Conservation (phyloP, 2,113 vertebrate species). For the Boleophthalmus pectinirostris region DNA sequence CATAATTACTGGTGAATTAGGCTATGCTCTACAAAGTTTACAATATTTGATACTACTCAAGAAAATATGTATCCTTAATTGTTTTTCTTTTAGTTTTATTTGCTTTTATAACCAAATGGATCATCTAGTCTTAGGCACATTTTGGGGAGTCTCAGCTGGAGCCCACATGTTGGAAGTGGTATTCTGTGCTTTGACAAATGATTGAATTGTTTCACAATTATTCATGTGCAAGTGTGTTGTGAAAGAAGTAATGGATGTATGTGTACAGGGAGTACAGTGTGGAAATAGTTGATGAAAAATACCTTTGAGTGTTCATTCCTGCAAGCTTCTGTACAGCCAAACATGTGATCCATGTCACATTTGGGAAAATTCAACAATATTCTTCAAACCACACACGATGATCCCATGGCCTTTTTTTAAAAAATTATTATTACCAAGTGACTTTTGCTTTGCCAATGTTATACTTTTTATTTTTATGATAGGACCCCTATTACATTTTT, state of each 20-base stretch:
- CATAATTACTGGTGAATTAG: too few species aligned
- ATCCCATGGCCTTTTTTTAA: too few species aligned
- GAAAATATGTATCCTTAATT: too few species aligned
- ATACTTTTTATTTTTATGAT: too few species aligned
- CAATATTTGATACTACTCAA: too few species aligned
- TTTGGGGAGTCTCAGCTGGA: conserved; percentile 2
- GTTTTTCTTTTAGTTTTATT: conserved; percentile 38
- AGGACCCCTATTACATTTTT: too few species aligned
- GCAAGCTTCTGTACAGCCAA: conserved; percentile 27
- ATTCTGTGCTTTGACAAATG: conserved; percentile 49
- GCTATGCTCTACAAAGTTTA: too few species aligned
- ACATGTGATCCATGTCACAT: conserved; percentile 12
- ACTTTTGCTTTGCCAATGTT: too few species aligned
- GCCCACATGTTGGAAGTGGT: conserved; percentile 39
- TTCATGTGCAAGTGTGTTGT: conserved; percentile 39
- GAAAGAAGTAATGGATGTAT: conserved; percentile 51
- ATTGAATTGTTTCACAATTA: conserved; percentile 45
- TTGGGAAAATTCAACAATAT: conserved; percentile 7
- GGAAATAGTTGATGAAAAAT: conserved; percentile 52
- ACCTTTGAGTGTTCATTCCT: conserved; percentile 38
- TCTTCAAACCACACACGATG: conserved; percentile 20
- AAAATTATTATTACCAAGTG: too few species aligned
- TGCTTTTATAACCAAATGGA: conserved; percentile 37
- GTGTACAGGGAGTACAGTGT: conserved; percentile 45
- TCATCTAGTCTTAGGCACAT: conserved; percentile 32